Percentiles rank a stretch among this genome's conserved stretches.
phyloP scores from a whole-genome alignment of 2,888 invertebrate genomes.

The Bellardia bayeri region DNA sequence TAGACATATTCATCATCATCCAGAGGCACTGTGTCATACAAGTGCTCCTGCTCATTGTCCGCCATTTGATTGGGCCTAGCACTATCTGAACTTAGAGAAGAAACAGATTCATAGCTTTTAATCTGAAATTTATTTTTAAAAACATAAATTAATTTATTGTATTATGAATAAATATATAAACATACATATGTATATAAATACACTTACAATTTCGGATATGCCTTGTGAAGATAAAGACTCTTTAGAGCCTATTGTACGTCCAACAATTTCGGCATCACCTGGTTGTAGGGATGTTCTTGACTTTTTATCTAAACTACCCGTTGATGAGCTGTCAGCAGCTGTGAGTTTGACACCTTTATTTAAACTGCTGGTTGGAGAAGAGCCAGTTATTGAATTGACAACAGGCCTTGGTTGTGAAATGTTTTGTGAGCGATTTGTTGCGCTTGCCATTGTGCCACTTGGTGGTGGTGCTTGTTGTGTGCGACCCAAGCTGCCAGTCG shows the following conservation, averaged over 20 bases:
- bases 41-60: constrained; percentile 87
- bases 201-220: constrained; percentile 83
- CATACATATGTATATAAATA: neutral
- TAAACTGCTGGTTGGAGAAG: constrained; percentile 84
- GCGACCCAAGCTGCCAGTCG: constrained; percentile 83
- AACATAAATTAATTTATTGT: neutral
- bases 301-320: constrained; percentile 82
- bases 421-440: constrained; percentile 57
- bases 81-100: constrained; percentile 87
- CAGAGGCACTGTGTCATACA: constrained; percentile 89
- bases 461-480: constrained; percentile 77
- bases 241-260: constrained; percentile 83
- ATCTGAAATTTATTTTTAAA: constrained; percentile 83
- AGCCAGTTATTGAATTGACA: constrained; percentile 76
- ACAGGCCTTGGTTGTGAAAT: constrained; percentile 57
- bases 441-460: constrained; percentile 15
- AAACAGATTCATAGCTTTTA: constrained; percentile 88
- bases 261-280: constrained; percentile 76
- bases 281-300: constrained; percentile 79
- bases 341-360: constrained; percentile 78
- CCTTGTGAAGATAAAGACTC: constrained; percentile 84
- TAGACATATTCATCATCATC: constrained; percentile 91
- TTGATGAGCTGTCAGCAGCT: constrained; percentile 81
- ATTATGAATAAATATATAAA: neutral
- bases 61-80: constrained; percentile 83